Percentiles rank a stretch among this genome's conserved stretches.
These are phyloP conservation scores for Marmota monax DNA, from an alignment of 2,113 vertebrate species.

Conservation along the genomic window DNA sequence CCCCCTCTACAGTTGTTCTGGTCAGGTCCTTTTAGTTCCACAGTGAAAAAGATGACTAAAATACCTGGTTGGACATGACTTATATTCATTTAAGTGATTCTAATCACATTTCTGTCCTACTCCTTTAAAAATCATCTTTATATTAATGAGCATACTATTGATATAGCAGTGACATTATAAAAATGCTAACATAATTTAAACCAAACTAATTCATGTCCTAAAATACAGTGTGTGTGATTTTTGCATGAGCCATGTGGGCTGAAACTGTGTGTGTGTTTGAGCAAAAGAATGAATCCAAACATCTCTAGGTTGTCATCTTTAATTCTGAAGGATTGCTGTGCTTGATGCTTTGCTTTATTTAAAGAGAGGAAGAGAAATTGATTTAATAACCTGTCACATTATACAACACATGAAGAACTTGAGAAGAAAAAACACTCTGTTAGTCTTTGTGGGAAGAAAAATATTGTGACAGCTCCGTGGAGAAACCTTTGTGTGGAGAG, in stretches of 20 bases:
- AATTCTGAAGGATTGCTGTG: slow-evolving; percentile 72
- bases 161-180: neutral
- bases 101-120: neutral
- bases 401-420: slow-evolving; percentile 74
- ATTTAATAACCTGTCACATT: slow-evolving; percentile 82
- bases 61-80: neutral
- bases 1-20: too few relatives aligned
- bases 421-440: slow-evolving; percentile 72
- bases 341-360: slow-evolving; percentile 70
- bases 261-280: neutral
- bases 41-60: too few relatives aligned
- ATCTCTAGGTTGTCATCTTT: slow-evolving; percentile 72
- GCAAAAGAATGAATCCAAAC: slow-evolving; percentile 58
- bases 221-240: neutral
- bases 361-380: slow-evolving; percentile 77
- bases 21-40: too few relatives aligned
- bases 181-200: neutral
- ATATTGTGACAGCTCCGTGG: slow-evolving; percentile 80
- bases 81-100: neutral
- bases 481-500: slow-evolving; percentile 54
- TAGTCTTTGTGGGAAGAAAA: slow-evolving; percentile 76
- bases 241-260: neutral
- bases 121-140: neutral
- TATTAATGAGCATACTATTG: neutral
- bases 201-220: neutral